Base-by-base conservation (phyloP, 2,797 vertebrate genomes). In the Chelonia mydas region DNA sequence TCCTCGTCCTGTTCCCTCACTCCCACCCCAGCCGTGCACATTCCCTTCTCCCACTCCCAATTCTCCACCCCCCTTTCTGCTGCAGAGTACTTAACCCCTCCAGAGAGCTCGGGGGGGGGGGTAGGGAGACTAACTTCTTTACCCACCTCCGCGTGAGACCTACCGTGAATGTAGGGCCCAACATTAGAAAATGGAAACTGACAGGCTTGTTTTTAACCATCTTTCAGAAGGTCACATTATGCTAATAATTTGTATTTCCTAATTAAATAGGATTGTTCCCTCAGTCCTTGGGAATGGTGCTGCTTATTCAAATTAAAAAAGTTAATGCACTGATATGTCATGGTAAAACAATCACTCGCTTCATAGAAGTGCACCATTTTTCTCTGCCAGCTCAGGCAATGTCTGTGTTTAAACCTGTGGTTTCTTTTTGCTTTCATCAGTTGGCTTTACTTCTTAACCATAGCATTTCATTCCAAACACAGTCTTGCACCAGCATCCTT, bases 361-460 rank as follows among this genome's bases (percentile, higher is more conserved):
- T 88, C 88, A 59, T 84, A 59, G 74, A 87, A 11, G n/a, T 41
- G 77, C 65, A 88, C 78, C 47, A 6, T 87, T 87, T 91, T 53
- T 83, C 78, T 3, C 49, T 65, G 72, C 83, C 86, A 92, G 76
- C 77, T 45, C 47, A 92, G 90, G 51, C 47, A 1, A 47, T 47
- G 50, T 37, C 84, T 86, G 88, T 93, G 15, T 83, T 41, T 50
- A 5, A 89, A 77, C 77, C 15, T 28, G 4, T 74, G 47, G 25
- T 74, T 81, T 47, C 81, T 91, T 47, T 78, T 9, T 89, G 74
- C 65, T 94, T 53, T 84, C 74, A 23, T 94, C 95, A 78, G 10
- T 87, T 86, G 78, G 6, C 12, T 49, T 25, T 31, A 50, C 47
- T 92, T 81, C 78, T 83, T 84, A 74, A 4, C 47, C 55, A 89